These are phyloP conservation scores for Etheostoma spectabile DNA, from an alignment of 2,113 vertebrate genomes.

Conservation along the genomic window DNA sequence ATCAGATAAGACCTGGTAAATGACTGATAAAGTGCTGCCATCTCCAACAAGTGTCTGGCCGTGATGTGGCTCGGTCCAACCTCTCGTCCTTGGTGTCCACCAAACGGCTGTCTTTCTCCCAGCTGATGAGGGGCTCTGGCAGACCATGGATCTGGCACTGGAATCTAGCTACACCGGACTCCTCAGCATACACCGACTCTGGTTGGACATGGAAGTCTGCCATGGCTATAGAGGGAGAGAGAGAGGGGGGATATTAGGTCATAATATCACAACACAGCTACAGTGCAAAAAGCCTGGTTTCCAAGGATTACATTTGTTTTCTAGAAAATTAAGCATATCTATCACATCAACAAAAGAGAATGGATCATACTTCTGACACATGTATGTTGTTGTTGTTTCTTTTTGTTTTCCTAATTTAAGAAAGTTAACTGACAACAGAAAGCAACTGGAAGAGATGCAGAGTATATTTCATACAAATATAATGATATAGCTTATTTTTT, in stretches of 20 bases:
- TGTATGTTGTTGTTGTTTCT: not conserved
- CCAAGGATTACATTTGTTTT: not conserved
- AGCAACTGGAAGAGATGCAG: not conserved
- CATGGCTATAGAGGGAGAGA: slow-evolving; percentile 86
- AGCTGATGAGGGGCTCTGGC: slow-evolving; percentile 94
- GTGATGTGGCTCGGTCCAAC: slow-evolving; percentile 75
- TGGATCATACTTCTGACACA: not conserved
- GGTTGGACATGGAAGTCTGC: slow-evolving; percentile 96
- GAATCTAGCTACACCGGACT: slow-evolving; percentile 93
- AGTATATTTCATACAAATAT: not conserved
- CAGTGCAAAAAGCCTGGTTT: slow-evolving; percentile 7
- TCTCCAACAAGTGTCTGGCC: not conserved
- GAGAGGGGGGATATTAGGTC: slow-evolving; percentile 31
- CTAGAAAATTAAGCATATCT: not conserved
- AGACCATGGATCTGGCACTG: slow-evolving; percentile 97
- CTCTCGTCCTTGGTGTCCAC: slow-evolving; percentile 91
- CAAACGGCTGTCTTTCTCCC: slow-evolving; percentile 92
- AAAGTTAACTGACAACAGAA: not conserved
- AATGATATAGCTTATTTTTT: not conserved
- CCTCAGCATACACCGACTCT: slow-evolving; percentile 89
- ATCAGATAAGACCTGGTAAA: not conserved
- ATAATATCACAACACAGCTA: slow-evolving; percentile 9
- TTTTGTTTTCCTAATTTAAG: not conserved
- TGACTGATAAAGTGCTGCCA: slow-evolving; percentile 1
- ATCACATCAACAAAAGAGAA: not conserved